A percentile compares a stretch with the other conserved stretches of the same genome.
Conservation (phyloP, 1,140 invertebrate genomes). For the Anagrus nilaparvatae region DNA sequence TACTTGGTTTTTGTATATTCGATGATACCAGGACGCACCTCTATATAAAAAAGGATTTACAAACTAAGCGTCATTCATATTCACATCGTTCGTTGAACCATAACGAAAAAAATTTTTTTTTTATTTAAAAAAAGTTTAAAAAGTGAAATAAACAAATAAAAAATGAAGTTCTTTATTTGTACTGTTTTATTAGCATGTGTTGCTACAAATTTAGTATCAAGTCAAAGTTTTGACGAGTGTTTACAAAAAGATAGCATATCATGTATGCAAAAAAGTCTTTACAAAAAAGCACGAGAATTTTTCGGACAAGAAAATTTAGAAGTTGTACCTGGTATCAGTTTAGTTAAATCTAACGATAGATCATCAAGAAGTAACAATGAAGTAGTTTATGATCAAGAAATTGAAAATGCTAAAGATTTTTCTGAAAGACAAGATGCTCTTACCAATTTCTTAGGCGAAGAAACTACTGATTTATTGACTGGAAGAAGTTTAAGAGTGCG, state of each 20-base stretch:
- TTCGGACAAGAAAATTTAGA: conserved; percentile 50
- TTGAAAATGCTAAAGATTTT: conserved; percentile 41
- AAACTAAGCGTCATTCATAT: too few relatives aligned
- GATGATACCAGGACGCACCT: too few relatives aligned
- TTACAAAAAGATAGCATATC: conserved; percentile 54
- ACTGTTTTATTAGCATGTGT: conserved; percentile 22
- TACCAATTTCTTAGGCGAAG: conserved; percentile 48
- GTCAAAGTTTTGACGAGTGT: conserved; percentile 43
- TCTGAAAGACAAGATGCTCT: conserved; percentile 47
- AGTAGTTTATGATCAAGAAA: conserved; percentile 38
- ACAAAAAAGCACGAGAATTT: conserved; percentile 49
- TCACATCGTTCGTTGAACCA: too few relatives aligned
- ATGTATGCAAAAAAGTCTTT: conserved; percentile 52
- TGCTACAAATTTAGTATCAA: too few relatives aligned
- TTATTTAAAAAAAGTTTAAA: too few relatives aligned
- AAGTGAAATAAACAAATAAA: too few relatives aligned
- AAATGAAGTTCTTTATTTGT: conserved; percentile 24
- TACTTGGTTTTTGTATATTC: too few relatives aligned
- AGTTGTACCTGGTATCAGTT: conserved; percentile 45
- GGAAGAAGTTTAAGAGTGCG: conserved; percentile 44
- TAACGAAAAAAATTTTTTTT: too few relatives aligned
- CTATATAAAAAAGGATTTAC: too few relatives aligned
- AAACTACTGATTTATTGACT: conserved; percentile 46
- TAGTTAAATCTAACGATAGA: conserved; percentile 39
- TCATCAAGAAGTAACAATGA: conserved; percentile 36